phyloP scores from a whole-genome alignment of 2,797 vertebrate genomes.

The Sebastiscus tertius region DNA sequence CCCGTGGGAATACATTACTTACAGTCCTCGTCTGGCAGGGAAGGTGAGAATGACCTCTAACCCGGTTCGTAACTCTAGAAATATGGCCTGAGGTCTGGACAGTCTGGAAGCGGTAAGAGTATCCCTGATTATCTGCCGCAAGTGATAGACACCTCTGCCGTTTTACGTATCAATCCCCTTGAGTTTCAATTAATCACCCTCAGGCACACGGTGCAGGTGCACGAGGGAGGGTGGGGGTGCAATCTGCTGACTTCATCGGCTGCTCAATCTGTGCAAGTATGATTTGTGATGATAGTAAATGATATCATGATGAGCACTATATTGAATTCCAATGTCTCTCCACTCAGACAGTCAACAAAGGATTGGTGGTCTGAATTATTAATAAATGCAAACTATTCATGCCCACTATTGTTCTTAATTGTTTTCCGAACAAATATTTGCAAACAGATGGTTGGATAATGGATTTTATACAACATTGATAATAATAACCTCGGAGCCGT shows the following conservation, averaged over 20 bases:
- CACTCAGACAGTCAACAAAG: not conserved
- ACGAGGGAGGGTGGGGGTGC: not conserved
- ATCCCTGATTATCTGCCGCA: constrained; percentile 42
- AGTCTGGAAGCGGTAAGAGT: constrained; percentile 61
- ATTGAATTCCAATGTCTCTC: not conserved
- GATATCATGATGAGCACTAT: not conserved
- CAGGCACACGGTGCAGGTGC: constrained; percentile 2
- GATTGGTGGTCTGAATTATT: not conserved
- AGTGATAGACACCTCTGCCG: constrained; percentile 46
- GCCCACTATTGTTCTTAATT: not conserved
- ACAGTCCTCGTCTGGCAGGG: constrained; percentile 6
- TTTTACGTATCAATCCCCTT: constrained; percentile 48
- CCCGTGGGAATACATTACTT: constrained; percentile 24
- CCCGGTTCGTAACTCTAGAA: constrained; percentile 63
- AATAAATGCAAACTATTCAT: not conserved
- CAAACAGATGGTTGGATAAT: not conserved
- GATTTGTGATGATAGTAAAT: constrained; percentile 25
- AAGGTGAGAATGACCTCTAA: constrained; percentile 62
- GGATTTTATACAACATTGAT: not conserved
- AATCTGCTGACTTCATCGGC: constrained; percentile 33
- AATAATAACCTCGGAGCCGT: not conserved
- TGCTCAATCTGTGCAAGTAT: constrained; percentile 22
- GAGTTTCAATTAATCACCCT: constrained; percentile 52
- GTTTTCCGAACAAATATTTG: not conserved
- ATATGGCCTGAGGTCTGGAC: constrained; percentile 13